phyloP scores from a whole-genome alignment of 1,140 invertebrate genomes.

The Brachionus sp. region DNA sequence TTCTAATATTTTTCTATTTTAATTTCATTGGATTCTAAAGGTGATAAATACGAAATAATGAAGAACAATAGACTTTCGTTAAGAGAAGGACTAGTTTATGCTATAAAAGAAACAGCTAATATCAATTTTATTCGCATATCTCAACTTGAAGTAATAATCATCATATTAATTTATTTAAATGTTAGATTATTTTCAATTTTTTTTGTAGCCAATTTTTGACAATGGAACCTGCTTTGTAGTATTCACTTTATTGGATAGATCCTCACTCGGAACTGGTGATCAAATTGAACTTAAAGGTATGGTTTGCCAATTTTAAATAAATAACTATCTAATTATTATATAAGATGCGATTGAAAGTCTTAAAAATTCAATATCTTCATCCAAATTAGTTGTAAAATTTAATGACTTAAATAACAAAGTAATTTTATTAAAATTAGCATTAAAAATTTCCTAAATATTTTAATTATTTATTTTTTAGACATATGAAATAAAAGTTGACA shows the following conservation, averaged over 20 bases:
- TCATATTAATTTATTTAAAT: not conserved
- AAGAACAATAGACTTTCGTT: not conserved
- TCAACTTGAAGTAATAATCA: slow-evolving; percentile 4
- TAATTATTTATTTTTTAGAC: not conserved
- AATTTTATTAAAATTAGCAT: not conserved
- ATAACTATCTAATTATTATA: not conserved
- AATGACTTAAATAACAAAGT: slow-evolving; percentile 9
- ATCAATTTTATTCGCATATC: not conserved
- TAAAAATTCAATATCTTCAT: not conserved
- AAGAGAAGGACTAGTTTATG: not conserved
- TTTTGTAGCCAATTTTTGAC: slow-evolving; percentile 3
- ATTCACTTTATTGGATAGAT: slow-evolving; percentile 29
- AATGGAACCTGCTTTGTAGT: slow-evolving; percentile 5
- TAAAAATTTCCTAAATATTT: not conserved
- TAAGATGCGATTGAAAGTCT: slow-evolving; percentile 1
- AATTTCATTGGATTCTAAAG: not conserved
- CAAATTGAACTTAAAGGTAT: not conserved
- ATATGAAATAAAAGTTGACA: not conserved
- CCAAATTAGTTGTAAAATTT: not conserved
- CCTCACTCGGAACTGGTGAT: not conserved
- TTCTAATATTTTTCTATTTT: not conserved
- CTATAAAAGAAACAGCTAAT: not conserved
- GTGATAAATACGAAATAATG: slow-evolving; percentile 40
- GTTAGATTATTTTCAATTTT: not conserved
- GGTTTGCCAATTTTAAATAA: not conserved